Base-by-base conservation (phyloP, 2,113 vertebrate species). In the Psettodes erumei region DNA sequence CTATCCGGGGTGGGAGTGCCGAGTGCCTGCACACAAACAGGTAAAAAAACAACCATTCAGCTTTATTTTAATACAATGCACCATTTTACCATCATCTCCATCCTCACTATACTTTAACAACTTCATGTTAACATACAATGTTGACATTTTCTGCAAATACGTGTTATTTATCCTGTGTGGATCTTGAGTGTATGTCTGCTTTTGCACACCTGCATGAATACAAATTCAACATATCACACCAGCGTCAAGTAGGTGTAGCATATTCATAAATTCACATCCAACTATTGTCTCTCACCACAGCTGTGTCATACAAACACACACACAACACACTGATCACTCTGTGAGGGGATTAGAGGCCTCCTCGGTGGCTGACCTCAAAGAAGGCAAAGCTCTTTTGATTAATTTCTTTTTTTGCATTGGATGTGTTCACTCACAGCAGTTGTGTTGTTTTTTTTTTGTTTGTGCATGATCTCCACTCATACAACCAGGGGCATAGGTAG, bases 21-120 rank as follows among this genome's bases (percentile, higher is more conserved):
- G 98, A 99, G 93, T 98, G 97, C 95, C 97, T 99, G 92, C 97
- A 98, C 93, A 99, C 96, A 77, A 96, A 97, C 96, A 99, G 98
- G 98, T 99, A 99, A 97, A 94, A 93, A 61, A 40, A 65, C 89
- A 75, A 66, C 16, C 55, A 64, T n/a, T 56, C 67, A 60, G 66
- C 47, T 71, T 86, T 69, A 71, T 79, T 84, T 88, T 32, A 12
- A 43, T 61, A 67, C 25, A 38, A 37, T 40, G 28, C 38, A 13
- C 18, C 71, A 45, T 77, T 47, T 71, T 66, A 28, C 72, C 62
- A 53, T 54, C 74, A 37, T 64, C 58, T 69, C n/a, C 89, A 90
- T 90, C 37, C 15, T 63, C 79, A 71, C 47, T 79, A 61, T 58
- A 43, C 63, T 67, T 85, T 84, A 85, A 80, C 80, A 80, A 54